phyloP scores from a whole-genome alignment of 2,113 vertebrate genomes.

The Pseudorasbora parva region DNA sequence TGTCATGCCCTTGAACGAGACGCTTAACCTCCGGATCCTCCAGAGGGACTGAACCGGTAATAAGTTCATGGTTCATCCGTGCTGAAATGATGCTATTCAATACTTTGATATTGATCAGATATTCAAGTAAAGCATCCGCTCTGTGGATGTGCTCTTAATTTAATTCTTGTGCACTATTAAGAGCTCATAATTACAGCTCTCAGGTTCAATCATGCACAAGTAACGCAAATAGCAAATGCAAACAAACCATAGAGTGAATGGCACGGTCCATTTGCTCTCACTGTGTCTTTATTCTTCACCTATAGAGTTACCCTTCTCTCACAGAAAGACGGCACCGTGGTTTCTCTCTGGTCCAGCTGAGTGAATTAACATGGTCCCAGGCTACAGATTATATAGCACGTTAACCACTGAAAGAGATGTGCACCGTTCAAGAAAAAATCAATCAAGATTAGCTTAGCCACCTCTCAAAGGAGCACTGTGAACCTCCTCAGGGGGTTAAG shows the following conservation, averaged over 20 bases:
- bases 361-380: constrained; percentile 38
- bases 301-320: constrained; percentile 10
- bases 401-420: constrained; percentile 61
- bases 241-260: constrained; percentile 33
- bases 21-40: not conserved
- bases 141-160: not conserved
- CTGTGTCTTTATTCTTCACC: constrained; percentile 14
- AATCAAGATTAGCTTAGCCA: constrained; percentile 69
- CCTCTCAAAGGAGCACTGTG: constrained; percentile 63
- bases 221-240: constrained; percentile 33
- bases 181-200: constrained; percentile 5
- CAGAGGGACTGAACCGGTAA: constrained; percentile 4
- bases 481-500: constrained; percentile 69
- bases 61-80: constrained; percentile 2
- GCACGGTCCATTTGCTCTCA: constrained; percentile 12
- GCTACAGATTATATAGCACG: constrained; percentile 54
- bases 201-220: constrained; percentile 14
- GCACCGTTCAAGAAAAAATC: constrained; percentile 63
- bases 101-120: constrained; percentile 10
- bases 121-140: not conserved
- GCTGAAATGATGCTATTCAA: not conserved
- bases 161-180: not conserved
- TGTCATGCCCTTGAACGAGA: not conserved
- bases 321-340: not conserved
- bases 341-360: constrained; percentile 43